Evolutionary conservation across 2,888 invertebrate species (phyloP).

Genomic region (Leucoptera coffeella): DNA sequence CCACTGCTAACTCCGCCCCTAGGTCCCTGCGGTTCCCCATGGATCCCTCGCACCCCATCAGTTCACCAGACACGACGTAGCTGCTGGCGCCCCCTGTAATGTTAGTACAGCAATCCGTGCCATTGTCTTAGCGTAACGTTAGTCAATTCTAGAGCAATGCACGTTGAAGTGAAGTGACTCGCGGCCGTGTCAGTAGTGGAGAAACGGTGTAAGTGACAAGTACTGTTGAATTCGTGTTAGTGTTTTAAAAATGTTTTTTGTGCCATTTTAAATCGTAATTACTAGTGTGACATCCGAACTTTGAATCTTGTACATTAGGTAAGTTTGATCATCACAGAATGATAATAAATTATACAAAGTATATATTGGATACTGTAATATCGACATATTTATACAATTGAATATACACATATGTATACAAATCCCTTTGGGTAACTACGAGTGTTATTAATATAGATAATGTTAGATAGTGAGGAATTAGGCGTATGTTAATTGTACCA

Average conservation of each 20-base stretch:
- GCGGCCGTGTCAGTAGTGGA: conserved; percentile 14
- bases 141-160: conserved; percentile 38
- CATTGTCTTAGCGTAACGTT: conserved; percentile 47
- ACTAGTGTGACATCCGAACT: conserved; percentile 52
- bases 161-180: neutral
- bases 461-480: conserved; percentile 43
- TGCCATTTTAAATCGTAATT: conserved; percentile 47
- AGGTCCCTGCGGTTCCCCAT: too few relatives aligned
- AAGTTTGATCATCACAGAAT: conserved; percentile 43
- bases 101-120: conserved; percentile 44
- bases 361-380: conserved; percentile 28
- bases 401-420: conserved; percentile 53
- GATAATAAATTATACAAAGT: conserved; percentile 47
- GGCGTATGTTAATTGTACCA: conserved; percentile 47
- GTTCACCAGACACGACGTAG: neutral
- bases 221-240: conserved; percentile 51
- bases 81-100: conserved; percentile 1
- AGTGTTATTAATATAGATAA: conserved; percentile 38
- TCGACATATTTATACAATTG: conserved; percentile 49
- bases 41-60: neutral
- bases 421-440: conserved; percentile 46
- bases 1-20: conserved; percentile 33
- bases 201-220: conserved; percentile 23
- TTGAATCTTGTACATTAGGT: conserved; percentile 45
- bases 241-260: conserved; percentile 50